A percentile compares a stretch with the other conserved stretches of the same genome.
These are phyloP conservation scores for Peromyscus leucopus DNA, from an alignment of 2,113 vertebrate species.

Conservation along the genomic window DNA sequence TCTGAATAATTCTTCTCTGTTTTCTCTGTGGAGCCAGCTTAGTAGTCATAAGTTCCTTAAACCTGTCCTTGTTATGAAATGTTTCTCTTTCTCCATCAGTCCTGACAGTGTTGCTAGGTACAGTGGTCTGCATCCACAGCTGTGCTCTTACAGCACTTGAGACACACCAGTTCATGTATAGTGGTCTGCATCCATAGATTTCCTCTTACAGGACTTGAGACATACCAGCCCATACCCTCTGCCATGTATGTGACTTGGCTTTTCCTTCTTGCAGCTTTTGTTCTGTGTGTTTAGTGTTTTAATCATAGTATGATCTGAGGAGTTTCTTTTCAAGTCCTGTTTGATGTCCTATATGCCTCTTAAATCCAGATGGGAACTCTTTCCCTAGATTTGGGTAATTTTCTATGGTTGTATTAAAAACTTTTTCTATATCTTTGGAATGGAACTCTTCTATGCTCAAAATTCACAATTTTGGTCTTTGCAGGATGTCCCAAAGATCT, in stretches of 20 bases:
- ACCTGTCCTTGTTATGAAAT: neutral
- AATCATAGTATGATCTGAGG: neutral
- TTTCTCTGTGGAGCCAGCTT: neutral
- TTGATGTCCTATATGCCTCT: neutral
- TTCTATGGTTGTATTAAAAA: neutral
- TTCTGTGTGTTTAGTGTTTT: neutral
- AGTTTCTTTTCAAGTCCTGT: neutral
- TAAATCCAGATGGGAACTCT: neutral
- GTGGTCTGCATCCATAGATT: neutral
- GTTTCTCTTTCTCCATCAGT: neutral
- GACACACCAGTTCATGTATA: neutral
- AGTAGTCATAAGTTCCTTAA: neutral
- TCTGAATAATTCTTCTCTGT: neutral
- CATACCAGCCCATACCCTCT: neutral
- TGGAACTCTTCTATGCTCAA: neutral
- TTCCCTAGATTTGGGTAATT: neutral
- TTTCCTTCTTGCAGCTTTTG: neutral
- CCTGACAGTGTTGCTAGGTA: neutral
- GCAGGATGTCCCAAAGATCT: neutral
- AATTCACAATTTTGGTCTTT: neutral
- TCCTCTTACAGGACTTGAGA: neutral
- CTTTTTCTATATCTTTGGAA: neutral
- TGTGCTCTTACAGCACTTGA: too few relatives aligned
- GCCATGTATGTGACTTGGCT: neutral
- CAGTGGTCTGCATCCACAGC: too few relatives aligned